These are phyloP conservation scores for Paramormyrops kingsleyae DNA, from an alignment of 2,113 vertebrate species.

Conservation along the genomic window DNA sequence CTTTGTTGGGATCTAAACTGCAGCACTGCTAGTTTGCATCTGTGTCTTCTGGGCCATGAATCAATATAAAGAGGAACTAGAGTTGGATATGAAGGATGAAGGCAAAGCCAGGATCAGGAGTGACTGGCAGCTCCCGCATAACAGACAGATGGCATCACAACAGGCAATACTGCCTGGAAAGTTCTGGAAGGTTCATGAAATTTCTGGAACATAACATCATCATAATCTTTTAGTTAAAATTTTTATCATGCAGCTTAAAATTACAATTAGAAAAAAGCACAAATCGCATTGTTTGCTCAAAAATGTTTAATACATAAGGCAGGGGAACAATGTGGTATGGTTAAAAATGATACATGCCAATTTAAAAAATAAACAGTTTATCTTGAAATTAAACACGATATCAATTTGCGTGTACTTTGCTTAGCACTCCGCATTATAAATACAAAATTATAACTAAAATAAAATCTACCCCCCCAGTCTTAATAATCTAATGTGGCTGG, in stretches of 20 bases:
- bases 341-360: slow-evolving; percentile 61
- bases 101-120: neutral
- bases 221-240: neutral
- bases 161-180: neutral
- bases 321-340: slow-evolving; percentile 53
- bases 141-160: neutral
- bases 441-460: slow-evolving; percentile 16
- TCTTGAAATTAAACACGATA: slow-evolving; percentile 53
- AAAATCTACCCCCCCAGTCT: neutral
- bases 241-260: neutral
- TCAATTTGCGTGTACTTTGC: slow-evolving; percentile 1
- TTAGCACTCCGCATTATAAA: slow-evolving; percentile 20
- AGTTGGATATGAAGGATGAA: neutral
- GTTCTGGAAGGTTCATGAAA: neutral
- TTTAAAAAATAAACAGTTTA: slow-evolving; percentile 48
- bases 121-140: neutral
- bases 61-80: neutral
- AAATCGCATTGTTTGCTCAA: slow-evolving; percentile 33
- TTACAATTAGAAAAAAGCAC: neutral
- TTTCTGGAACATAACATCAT: neutral
- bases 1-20: neutral
- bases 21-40: neutral
- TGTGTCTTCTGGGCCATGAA: neutral
- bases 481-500: neutral
- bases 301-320: slow-evolving; percentile 58